These are phyloP conservation scores for Enoplosus armatus DNA, from an alignment of 2,797 vertebrate genomes.

Conservation along the genomic window DNA sequence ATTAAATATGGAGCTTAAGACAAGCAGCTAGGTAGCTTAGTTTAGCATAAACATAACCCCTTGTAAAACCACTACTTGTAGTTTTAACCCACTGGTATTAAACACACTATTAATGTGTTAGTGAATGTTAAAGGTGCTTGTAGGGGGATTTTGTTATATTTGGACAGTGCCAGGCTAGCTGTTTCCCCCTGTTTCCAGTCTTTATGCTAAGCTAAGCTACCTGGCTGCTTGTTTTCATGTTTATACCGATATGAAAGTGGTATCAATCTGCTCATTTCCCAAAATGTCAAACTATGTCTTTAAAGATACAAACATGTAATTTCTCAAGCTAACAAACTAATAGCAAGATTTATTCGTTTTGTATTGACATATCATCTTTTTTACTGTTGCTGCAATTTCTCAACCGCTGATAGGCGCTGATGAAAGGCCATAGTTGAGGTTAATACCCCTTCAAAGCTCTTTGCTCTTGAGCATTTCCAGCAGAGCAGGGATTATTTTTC, in stretches of 20 bases:
- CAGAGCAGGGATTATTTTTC: slow-evolving; percentile 19
- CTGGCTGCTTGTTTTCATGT: background rate
- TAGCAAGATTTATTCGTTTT: background rate
- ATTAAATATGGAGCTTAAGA: too few species aligned
- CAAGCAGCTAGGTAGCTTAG: too few species aligned
- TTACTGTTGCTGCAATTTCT: background rate
- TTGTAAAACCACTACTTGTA: too few species aligned
- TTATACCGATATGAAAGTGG: background rate
- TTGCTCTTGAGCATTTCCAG: slow-evolving; percentile 5
- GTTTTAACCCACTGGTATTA: too few species aligned
- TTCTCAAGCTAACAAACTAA: background rate
- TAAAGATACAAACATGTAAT: background rate
- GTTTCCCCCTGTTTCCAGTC: too few species aligned
- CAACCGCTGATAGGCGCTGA: background rate
- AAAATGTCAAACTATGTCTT: background rate
- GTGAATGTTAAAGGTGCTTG: too few species aligned
- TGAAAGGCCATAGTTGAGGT: slow-evolving; percentile 13
- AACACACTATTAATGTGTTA: too few species aligned
- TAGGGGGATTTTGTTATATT: too few species aligned
- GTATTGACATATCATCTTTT: background rate
- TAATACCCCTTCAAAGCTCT: slow-evolving; percentile 14
- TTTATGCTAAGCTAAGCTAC: too few species aligned
- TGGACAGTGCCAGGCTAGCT: too few species aligned
- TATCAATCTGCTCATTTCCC: too few species aligned
- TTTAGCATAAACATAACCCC: too few species aligned